These are phyloP conservation scores for Anser brachyrhynchus DNA, from an alignment of 2,113 vertebrate species.

Conservation along the genomic window DNA sequence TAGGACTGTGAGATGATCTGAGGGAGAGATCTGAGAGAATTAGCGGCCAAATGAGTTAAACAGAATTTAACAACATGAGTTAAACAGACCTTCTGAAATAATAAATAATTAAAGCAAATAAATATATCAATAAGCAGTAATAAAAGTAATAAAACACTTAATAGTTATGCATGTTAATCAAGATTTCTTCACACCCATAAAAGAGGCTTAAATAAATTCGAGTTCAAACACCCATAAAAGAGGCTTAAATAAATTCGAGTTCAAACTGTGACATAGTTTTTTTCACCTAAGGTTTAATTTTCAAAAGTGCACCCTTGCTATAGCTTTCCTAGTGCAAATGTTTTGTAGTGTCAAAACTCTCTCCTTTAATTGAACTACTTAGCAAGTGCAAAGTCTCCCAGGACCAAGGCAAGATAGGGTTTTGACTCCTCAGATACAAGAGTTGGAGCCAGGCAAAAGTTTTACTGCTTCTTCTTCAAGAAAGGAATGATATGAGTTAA, in stretches of 20 bases:
- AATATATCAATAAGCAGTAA: neutral
- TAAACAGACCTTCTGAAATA: neutral
- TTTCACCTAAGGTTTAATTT: neutral
- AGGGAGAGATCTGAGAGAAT: neutral
- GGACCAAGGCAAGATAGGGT: neutral
- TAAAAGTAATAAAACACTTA: neutral
- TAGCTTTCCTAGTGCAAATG: neutral
- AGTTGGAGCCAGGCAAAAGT: neutral
- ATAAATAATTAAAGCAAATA: neutral
- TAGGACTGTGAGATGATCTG: neutral
- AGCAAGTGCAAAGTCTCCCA: neutral
- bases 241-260: neutral
- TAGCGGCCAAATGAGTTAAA: neutral
- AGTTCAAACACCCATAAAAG: neutral
- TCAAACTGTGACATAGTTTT: neutral
- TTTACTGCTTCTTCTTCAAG: neutral
- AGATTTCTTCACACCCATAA: neutral
- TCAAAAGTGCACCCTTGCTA: neutral
- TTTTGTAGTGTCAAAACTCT: neutral
- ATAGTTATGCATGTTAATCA: neutral
- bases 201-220: neutral
- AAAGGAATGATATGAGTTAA: neutral
- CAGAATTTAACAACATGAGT: neutral
- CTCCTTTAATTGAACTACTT: neutral
- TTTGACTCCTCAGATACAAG: neutral